A percentile compares a stretch with the other conserved stretches of the same genome.
These are phyloP conservation scores for Phocoena sinus DNA, from an alignment of 2,113 vertebrate genomes.

Conservation along the genomic window DNA sequence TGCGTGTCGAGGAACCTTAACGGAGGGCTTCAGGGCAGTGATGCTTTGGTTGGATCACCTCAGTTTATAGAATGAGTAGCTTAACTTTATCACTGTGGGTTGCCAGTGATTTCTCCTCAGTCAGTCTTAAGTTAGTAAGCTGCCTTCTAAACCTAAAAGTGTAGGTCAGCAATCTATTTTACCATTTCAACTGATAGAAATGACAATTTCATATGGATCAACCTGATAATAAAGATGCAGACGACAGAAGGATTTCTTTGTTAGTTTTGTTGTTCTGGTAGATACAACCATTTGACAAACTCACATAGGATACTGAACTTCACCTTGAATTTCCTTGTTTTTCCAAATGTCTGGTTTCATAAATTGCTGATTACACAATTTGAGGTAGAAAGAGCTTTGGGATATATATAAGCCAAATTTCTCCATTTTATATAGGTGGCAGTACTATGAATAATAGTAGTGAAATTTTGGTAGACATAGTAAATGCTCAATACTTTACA, in stretches of 20 bases:
- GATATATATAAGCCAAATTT: neutral
- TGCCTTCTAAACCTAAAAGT: neutral
- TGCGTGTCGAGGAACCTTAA: rapidly evolving
- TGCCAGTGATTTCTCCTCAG: neutral
- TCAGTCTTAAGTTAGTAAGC: neutral
- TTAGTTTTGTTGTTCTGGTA: neutral
- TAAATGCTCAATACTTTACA: neutral
- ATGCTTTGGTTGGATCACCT: neutral
- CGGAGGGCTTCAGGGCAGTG: rapidly evolving
- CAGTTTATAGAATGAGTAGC: rapidly evolving
- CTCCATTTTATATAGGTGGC: neutral
- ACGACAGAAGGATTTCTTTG: neutral
- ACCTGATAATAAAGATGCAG: neutral
- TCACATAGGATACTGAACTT: neutral
- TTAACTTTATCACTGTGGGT: no score
- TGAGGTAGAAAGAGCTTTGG: neutral
- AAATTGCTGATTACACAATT: neutral
- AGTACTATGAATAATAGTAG: neutral
- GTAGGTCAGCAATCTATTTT: neutral
- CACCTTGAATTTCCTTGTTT: neutral
- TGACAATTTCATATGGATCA: neutral
- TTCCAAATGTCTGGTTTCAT: neutral
- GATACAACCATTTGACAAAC: neutral
- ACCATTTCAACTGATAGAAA: neutral
- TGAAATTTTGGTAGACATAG: neutral